phyloP scores from a whole-genome alignment of 2,113 vertebrate species.

The Scytalopus superciliaris region DNA sequence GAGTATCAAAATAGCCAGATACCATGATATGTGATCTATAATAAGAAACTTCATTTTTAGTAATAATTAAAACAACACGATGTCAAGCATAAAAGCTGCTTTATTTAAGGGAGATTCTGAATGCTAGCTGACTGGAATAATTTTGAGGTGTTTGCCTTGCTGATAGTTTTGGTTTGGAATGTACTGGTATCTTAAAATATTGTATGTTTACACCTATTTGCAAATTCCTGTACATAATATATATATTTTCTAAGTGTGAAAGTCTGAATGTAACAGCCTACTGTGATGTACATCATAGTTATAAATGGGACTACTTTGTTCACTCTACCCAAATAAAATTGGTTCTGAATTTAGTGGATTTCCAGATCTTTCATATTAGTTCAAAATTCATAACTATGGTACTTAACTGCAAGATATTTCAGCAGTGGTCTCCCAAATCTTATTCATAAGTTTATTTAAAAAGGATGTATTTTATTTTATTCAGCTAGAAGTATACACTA shows the following conservation, averaged over 20 bases:
- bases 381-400: not conserved
- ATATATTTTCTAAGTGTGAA: conserved; percentile 81
- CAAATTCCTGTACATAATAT: conserved; percentile 78
- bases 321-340: conserved; percentile 72
- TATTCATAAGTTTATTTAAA: conserved; percentile 54
- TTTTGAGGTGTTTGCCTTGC: conserved; percentile 60
- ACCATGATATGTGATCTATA: conserved; percentile 6
- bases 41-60: conserved; percentile 15
- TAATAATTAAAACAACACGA: conserved; percentile 19
- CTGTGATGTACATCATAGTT: conserved; percentile 76
- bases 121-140: conserved; percentile 58
- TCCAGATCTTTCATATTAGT: not conserved
- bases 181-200: conserved; percentile 71
- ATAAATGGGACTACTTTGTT: conserved; percentile 66
- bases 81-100: conserved; percentile 28
- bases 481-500: conserved; percentile 79
- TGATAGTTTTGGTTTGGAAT: conserved; percentile 67
- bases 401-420: not conserved
- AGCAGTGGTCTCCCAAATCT: not conserved
- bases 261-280: conserved; percentile 76
- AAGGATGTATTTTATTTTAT: conserved; percentile 76
- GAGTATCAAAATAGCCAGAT: conserved; percentile 46
- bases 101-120: conserved; percentile 56
- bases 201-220: conserved; percentile 76
- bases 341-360: conserved; percentile 52